Evolutionary conservation across 2,797 vertebrate genomes (phyloP), one percentile per base, ranked within the genome.

Genomic region (Tauraco hartlaubi): DNA sequence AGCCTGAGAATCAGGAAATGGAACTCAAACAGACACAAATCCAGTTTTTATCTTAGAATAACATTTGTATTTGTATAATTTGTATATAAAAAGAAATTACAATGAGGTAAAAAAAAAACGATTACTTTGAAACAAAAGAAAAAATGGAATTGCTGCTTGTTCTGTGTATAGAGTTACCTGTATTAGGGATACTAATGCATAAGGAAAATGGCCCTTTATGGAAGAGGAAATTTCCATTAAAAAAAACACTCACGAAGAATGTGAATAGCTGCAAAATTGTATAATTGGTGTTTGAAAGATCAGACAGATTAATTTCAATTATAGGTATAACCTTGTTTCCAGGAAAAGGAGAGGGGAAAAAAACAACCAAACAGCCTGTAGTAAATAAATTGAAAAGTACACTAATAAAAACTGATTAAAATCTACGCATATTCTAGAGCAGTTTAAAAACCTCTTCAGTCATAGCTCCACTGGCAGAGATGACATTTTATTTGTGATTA

Each of bases 371-470:
- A 11, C 3, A 55, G 29, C 14, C 21, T 62, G 4, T 71, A 58
- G 22, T 55, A 91, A 94, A 85, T 67, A 71, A 73, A 62, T 43
- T 44, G 35, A 12, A 23, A 83, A 29, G 15, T 39, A 31, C 6
- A 9, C 17, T 54, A 71, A 61, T 62, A 37, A 92, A 77, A 25
- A 80, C 35, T 58, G 49, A 51, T 67, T 80, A 71, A 94, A 83
- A 78, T 44, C n/a, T 66, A 44, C 21, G 26, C 12, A 9, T 5
- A 48, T 75, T 69, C 44, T 58, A 66, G 31, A 87, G 19, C 10
- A 2, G 11, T 51, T 82, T 91, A n/a, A 91, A 92, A 83, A 48
- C 12, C 16, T 69, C 51, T 79, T 86, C 39, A 71, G n/a, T 83
- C 5, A 12, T n/a, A 85, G 25, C 7, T 35, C 18, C 21, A 29